A percentile compares a stretch with the other conserved stretches of the same genome.
Conservation (phyloP, 2,888 invertebrate species). For the Anaspis maculata region DNA sequence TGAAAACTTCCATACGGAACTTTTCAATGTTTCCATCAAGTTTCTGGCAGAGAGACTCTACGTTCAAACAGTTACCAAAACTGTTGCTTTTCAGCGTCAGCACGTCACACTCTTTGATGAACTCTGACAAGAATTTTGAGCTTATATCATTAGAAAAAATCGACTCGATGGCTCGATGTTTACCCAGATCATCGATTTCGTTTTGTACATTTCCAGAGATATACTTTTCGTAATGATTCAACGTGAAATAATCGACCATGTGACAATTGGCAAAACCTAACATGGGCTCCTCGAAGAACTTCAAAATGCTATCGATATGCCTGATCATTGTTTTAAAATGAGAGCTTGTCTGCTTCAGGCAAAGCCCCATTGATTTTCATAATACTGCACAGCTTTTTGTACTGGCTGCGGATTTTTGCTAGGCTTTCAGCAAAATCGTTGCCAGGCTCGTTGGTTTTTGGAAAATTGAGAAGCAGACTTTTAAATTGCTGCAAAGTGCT, state of each 20-base stretch:
- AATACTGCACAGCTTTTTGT: too few relatives aligned
- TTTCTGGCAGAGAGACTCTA: constrained; percentile 38
- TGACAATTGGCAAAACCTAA: constrained; percentile 65
- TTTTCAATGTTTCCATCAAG: constrained; percentile 34
- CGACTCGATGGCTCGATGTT: constrained; percentile 42
- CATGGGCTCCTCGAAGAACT: constrained; percentile 48
- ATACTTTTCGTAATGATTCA: constrained; percentile 46
- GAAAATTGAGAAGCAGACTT: too few relatives aligned
- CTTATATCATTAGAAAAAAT: constrained; percentile 43
- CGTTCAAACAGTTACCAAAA: constrained; percentile 41
- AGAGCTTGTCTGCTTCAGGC: too few relatives aligned
- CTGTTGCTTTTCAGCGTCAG: constrained; percentile 29
- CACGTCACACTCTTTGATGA: constrained; percentile 25
- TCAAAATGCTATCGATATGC: too few relatives aligned
- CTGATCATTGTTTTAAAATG: too few relatives aligned
- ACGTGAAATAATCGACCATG: constrained; percentile 65
- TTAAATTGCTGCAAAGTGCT: too few relatives aligned
- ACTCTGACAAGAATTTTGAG: constrained; percentile 27
- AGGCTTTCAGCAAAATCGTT: too few relatives aligned
- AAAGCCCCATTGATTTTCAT: too few relatives aligned
- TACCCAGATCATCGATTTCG: constrained; percentile 43
- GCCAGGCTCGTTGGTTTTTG: too few relatives aligned
- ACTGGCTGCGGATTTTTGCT: too few relatives aligned
- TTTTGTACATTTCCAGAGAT: constrained; percentile 48
- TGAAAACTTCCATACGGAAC: constrained; percentile 54